phyloP scores from a whole-genome alignment of 2,113 vertebrate genomes.

The Chaetura pelagica region DNA sequence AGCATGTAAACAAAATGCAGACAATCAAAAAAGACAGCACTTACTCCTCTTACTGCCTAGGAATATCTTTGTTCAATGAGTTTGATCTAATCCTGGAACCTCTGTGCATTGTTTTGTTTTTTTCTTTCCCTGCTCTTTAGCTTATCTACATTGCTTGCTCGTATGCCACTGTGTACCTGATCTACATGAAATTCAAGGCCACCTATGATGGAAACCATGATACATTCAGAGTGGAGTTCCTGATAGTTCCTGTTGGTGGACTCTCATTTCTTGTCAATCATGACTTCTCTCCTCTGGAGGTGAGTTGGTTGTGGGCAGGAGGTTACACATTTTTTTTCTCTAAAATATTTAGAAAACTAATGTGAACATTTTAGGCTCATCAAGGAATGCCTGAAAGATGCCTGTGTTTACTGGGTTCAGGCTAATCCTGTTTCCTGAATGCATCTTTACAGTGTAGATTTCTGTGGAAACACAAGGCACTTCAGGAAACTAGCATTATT shows the following conservation, averaged over 20 bases:
- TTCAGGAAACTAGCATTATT: not conserved
- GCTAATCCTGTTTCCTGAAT: not conserved
- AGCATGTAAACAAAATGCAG: not conserved
- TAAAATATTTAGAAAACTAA: not conserved
- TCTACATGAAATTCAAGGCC: slow-evolving; percentile 97
- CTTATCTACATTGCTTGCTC: slow-evolving; percentile 95
- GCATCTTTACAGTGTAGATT: not conserved
- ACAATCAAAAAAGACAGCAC: not conserved
- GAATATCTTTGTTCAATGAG: not conserved
- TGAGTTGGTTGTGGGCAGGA: slow-evolving; percentile 61
- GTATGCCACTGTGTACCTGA: slow-evolving; percentile 95
- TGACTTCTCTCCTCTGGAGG: slow-evolving; percentile 98
- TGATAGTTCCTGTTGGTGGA: slow-evolving; percentile 95
- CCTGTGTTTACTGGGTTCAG: not conserved
- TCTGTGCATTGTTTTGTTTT: not conserved
- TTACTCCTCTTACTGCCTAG: not conserved
- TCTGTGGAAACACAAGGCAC: not conserved
- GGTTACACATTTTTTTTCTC: not conserved
- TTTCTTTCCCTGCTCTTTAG: slow-evolving; percentile 68
- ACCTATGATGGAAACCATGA: slow-evolving; percentile 98
- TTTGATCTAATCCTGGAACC: not conserved
- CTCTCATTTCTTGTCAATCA: slow-evolving; percentile 96
- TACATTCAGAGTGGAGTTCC: slow-evolving; percentile 97
- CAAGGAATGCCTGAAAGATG: not conserved
- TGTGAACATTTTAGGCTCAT: not conserved